Conservation (phyloP, 2,113 vertebrate species). For the Pedetes capensis region DNA sequence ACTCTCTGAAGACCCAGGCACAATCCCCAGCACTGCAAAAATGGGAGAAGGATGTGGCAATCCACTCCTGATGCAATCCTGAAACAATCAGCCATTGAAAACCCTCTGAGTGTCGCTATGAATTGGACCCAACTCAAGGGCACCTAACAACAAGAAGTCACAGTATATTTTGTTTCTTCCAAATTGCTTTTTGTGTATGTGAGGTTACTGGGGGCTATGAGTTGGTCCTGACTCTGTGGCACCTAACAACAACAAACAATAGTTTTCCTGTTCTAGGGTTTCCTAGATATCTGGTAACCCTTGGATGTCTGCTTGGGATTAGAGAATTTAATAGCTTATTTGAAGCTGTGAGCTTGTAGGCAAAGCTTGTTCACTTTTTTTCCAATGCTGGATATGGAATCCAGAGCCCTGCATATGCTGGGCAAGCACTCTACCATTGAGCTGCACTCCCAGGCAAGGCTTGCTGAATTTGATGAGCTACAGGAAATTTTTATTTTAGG, state of each 20-base stretch:
- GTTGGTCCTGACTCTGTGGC: too few relatives aligned
- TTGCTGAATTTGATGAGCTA: neutral
- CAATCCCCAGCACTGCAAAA: too few relatives aligned
- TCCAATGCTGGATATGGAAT: neutral
- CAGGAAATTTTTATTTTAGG: neutral
- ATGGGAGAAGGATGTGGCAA: too few relatives aligned
- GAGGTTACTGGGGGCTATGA: too few relatives aligned
- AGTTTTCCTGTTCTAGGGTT: conserved; percentile 11
- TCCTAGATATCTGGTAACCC: neutral
- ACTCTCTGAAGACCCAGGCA: too few relatives aligned
- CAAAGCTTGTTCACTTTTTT: neutral
- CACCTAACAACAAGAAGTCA: too few relatives aligned
- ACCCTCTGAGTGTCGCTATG: too few relatives aligned
- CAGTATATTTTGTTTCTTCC: neutral
- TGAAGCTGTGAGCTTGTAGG: neutral
- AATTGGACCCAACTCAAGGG: too few relatives aligned
- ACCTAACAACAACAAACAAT: too few relatives aligned
- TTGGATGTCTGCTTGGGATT: neutral
- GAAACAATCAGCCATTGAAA: too few relatives aligned
- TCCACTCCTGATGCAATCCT: too few relatives aligned
- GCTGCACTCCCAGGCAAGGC: neutral
- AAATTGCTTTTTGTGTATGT: neutral
- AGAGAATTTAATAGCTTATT: neutral
- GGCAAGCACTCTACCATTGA: neutral
- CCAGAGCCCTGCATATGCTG: too few relatives aligned